phyloP scores from a whole-genome alignment of 2,113 vertebrate species.

The Pollachius pollachius region DNA sequence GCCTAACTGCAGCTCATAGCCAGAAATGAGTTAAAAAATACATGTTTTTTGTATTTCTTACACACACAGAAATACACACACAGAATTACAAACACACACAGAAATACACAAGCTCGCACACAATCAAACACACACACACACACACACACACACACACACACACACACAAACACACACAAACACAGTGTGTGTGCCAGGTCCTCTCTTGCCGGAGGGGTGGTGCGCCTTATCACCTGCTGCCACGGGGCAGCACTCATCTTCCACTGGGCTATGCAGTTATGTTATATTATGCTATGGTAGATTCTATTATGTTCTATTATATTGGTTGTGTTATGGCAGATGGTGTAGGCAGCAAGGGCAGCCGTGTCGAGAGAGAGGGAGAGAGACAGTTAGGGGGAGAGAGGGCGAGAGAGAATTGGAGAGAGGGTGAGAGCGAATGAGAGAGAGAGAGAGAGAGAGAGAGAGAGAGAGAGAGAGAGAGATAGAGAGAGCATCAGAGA shows the following conservation, averaged over 20 bases:
- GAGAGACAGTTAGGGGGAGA: not conserved
- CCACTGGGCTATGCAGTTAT: constrained; percentile 47
- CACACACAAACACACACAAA: constrained; percentile 11
- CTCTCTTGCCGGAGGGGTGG: constrained; percentile 43
- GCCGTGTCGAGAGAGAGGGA: constrained; percentile 22
- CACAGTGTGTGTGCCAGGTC: constrained; percentile 24
- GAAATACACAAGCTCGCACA: constrained; percentile 1
- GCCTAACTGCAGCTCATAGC: constrained; percentile 38
- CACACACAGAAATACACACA: constrained; percentile 12
- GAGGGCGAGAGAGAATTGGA: too few species aligned
- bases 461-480: not conserved
- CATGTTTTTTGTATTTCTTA: not conserved
- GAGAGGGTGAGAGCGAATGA: constrained; percentile 3
- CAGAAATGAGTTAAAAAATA: constrained; percentile 26
- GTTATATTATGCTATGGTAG: too few species aligned
- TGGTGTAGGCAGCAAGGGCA: constrained; percentile 32
- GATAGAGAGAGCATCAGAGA: constrained; percentile 12
- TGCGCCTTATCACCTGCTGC: constrained; percentile 65
- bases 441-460: constrained; percentile 1
- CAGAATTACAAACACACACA: constrained; percentile 12
- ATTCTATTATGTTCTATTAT: too few species aligned
- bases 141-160: constrained; percentile 13
- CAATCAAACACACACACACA: constrained; percentile 7
- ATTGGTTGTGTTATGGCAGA: constrained; percentile 47
- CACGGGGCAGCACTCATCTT: constrained; percentile 59